A percentile compares a stretch with the other conserved stretches of the same genome.
phyloP scores from a whole-genome alignment of 92 coral and sea anemone species.

The Scolanthus callimorphus region DNA sequence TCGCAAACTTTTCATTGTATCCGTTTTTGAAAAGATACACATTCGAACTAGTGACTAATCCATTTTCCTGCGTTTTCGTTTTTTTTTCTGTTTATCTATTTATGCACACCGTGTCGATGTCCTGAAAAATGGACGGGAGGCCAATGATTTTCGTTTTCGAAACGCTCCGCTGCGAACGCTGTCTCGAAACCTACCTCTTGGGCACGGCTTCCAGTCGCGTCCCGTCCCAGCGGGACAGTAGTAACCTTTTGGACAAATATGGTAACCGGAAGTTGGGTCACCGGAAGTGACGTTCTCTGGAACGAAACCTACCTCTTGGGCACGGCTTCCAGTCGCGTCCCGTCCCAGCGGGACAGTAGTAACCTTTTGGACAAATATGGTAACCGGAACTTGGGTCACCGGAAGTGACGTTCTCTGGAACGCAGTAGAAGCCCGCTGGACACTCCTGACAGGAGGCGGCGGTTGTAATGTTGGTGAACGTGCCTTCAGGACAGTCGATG shows the following conservation, averaged over 20 bases:
- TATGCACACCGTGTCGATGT: too few species aligned
- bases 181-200: slow-evolving; percentile 85
- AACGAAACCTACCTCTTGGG: slow-evolving; percentile 70
- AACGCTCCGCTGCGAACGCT: too few species aligned
- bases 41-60: too few species aligned
- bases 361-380: slow-evolving; percentile 84
- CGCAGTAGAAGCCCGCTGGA: slow-evolving; percentile 86
- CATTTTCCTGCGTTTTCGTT: too few species aligned
- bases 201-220: slow-evolving; percentile 96
- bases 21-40: too few species aligned
- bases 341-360: slow-evolving; percentile 88
- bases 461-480: slow-evolving; percentile 82
- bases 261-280: slow-evolving; percentile 78
- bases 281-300: too few species aligned
- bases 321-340: slow-evolving; percentile 95
- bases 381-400: slow-evolving; percentile 93
- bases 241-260: slow-evolving; percentile 83
- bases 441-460: slow-evolving; percentile 80
- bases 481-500: slow-evolving; percentile 73
- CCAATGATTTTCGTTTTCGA: too few species aligned
- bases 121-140: too few species aligned
- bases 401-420: slow-evolving; percentile 91
- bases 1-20: too few species aligned
- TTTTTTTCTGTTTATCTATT: too few species aligned
- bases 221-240: too few species aligned